phyloP scores from a whole-genome alignment of 2,797 vertebrate genomes.

The Clarias pachynema region DNA sequence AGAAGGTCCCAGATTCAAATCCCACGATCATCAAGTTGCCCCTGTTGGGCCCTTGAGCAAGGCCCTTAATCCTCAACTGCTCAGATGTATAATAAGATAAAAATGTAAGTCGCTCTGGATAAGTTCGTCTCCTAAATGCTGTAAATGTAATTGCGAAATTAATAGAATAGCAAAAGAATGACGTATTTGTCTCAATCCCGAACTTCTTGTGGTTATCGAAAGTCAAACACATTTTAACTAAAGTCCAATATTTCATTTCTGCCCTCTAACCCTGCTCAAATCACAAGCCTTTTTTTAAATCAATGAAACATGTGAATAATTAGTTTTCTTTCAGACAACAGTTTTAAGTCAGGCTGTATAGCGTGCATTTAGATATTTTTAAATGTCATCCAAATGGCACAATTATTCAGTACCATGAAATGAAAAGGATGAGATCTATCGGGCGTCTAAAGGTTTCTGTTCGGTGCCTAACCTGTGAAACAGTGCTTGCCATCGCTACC shows the following conservation, averaged over 20 bases:
- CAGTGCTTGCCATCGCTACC: constrained; percentile 68
- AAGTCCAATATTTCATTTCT: not conserved
- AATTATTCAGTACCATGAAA: not conserved
- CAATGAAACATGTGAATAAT: not conserved
- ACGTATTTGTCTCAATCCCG: not conserved
- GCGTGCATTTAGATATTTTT: no score
- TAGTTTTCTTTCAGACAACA: not conserved
- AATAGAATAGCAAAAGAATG: not conserved
- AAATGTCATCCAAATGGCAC: constrained; percentile 6
- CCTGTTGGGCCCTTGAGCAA: no score
- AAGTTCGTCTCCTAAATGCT: no score
- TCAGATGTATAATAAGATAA: no score
- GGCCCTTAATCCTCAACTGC: no score
- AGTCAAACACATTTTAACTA: not conserved
- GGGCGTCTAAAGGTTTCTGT: constrained; percentile 55
- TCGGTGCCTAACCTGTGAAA: constrained; percentile 59
- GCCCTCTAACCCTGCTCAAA: not conserved
- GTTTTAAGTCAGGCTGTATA: not conserved
- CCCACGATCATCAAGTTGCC: no score
- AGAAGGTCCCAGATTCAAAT: no score
- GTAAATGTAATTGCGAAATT: not conserved
- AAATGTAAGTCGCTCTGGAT: no score
- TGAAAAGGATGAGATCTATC: not conserved
- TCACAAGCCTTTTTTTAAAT: not conserved
- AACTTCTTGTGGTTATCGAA: not conserved